Evolutionary conservation across 2,888 invertebrate genomes (phyloP), one percentile per base, ranked within the genome.

Genomic region (Euplexia lucipara): DNA sequence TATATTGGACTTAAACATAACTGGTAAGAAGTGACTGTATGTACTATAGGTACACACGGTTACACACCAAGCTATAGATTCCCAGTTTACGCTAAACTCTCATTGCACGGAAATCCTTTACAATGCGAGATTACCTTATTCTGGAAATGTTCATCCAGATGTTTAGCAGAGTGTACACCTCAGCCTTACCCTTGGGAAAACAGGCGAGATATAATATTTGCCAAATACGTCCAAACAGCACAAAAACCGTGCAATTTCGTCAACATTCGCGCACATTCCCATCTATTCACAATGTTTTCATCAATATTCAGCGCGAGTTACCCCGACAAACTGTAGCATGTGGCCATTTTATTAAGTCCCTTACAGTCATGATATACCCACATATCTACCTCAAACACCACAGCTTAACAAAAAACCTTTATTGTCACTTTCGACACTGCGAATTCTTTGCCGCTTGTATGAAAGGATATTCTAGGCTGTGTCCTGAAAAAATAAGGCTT

Each of bases 241-340:
- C n/a, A 41, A 59, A 70, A 60, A 16, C 32, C 20, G 18, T 51
- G 12, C 10, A 39, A 58, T 65, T 32, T 51, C 30, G 54, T 22
- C 49, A 51, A 47, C 10, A 26, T 22, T 41, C 49, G 34, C 32
- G 48, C 9, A 26, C 44, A 44, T 44, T 16, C 61, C 10, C 41
- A 54, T 42, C 42, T 42, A 44, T 59, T 57, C 54, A 63, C 57
- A 58, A 75, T 22, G 49, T 22, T 72, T 70, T 77, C 79, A 84
- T 86, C 81, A 81, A 80, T 83, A 84, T 84, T 84, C 84, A 56
- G 63, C 41, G 41, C 65, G 65, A 67, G 67, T 63, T 51, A 39
- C 47, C 26, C 34, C 75, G 60, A 58, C 79, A 75, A 78, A 79
- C 73, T 73, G 73, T 73, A 71, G 64, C 75, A 68, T 79, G 81